phyloP scores from a whole-genome alignment of 2,888 invertebrate genomes.

The Drosophila percnosoma region DNA sequence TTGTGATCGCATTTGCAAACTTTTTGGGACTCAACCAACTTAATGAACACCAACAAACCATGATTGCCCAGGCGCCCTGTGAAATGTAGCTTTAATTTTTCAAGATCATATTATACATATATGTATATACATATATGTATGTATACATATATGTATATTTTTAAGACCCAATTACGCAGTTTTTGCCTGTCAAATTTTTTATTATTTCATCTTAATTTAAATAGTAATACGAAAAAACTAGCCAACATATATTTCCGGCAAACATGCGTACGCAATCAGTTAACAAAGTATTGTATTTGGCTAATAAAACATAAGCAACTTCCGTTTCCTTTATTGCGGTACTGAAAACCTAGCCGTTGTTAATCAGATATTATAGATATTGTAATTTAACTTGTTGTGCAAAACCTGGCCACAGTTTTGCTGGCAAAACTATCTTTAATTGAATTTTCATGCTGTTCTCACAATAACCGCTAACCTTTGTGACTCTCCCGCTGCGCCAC shows the following conservation, averaged over 20 bases:
- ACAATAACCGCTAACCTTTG: slow-evolving; percentile 18
- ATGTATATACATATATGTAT: background rate
- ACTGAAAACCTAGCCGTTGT: background rate
- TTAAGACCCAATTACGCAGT: background rate
- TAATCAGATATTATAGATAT: slow-evolving; percentile 27
- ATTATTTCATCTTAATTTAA: background rate
- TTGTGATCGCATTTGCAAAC: background rate
- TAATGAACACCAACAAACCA: background rate
- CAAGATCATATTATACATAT: background rate
- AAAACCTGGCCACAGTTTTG: slow-evolving; percentile 18
- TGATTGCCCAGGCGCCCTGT: background rate
- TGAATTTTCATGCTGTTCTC: slow-evolving; percentile 52
- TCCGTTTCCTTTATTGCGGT: slow-evolving; percentile 35
- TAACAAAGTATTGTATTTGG: slow-evolving; percentile 1
- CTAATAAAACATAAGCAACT: slow-evolving; percentile 9
- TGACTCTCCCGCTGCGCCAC: background rate
- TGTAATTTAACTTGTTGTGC: slow-evolving; percentile 4
- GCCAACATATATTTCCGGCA: background rate
- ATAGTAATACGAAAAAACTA: background rate
- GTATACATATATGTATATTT: background rate
- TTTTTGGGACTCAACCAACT: background rate
- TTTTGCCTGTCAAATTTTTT: background rate
- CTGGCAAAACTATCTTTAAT: slow-evolving; percentile 30
- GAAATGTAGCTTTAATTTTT: background rate
- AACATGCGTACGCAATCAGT: background rate